Evolutionary conservation across 2,888 invertebrate species (phyloP), one percentile per base, ranked within the genome.

Genomic region (Lucinisca nassula): DNA sequence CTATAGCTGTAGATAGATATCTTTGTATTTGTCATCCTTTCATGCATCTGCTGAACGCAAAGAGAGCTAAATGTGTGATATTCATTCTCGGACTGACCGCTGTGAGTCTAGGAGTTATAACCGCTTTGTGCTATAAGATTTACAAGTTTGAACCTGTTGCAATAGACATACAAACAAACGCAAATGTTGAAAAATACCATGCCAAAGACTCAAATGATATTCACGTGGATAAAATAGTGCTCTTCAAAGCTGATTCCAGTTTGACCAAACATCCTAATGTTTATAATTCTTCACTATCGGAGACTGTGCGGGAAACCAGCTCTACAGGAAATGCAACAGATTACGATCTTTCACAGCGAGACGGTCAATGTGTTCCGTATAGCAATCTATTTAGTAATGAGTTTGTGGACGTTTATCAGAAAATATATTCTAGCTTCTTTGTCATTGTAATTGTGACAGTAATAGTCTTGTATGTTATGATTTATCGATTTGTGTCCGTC

Each of bases 1-100:
- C 92, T 12, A 95, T 95, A 27, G 95, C 94, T 35, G 87, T 94
- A 3, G 95, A 96, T 80, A 89, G 96, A 14, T 95, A 95, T 88
- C 89, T 95, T 49, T 95, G 95, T 91, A 95, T 95, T 74, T 95
- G 95, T 77, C 95, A 95, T 73, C 95, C 95, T 3, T 95, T 95
- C 75, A 90, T 94, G 32, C 94, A 93, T 38, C 88, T 93, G 14
- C 86, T 95, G 55, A 95, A 92, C 38, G 90, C 93, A 14, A 86
- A 90, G 61, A 78, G 93, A 24, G 94, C 94, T 8, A 91, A 93
- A 81, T 58, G 90, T n/a, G 78, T 91, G 4, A 92, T 93, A 30
- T 82, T 89, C 35, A 58, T 89, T 14, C 80, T 94, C 27, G 91
- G 81, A 8, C 21, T 89, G 10, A 74, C 91, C 0, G 90, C 93